phyloP scores from a whole-genome alignment of 2,888 invertebrate species.

The Ophioninae sp. region DNA sequence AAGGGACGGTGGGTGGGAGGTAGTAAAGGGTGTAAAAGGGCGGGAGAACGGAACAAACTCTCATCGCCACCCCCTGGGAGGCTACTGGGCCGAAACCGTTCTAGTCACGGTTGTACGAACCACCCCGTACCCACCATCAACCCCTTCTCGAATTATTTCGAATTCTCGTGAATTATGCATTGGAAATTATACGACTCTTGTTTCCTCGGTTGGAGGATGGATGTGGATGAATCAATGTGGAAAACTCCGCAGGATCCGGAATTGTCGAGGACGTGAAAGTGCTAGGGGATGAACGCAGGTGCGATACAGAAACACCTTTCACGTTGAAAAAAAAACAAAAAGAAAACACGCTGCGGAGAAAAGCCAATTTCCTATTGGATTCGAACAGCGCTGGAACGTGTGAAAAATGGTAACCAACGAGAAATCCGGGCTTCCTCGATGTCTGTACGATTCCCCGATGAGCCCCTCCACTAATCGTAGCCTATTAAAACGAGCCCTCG shows the following conservation, averaged over 20 bases:
- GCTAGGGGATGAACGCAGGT: neutral
- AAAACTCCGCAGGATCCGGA: constrained; percentile 6
- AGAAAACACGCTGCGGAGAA: neutral
- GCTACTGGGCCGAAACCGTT: constrained; percentile 61
- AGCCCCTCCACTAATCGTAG: constrained; percentile 79
- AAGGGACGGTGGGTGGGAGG: constrained; percentile 22
- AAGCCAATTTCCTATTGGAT: constrained; percentile 43
- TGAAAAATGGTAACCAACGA: constrained; percentile 75
- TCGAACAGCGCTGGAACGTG: constrained; percentile 62
- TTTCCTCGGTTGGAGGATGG: constrained; percentile 41
- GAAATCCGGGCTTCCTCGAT: constrained; percentile 63
- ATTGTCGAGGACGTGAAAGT: neutral
- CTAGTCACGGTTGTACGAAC: constrained; percentile 62
- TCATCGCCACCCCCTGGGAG: constrained; percentile 51
- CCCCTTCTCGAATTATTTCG: constrained; percentile 64
- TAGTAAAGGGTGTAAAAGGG: neutral
- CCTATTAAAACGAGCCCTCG: constrained; percentile 77
- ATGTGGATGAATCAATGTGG: constrained; percentile 19
- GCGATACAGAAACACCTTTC: neutral
- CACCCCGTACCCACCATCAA: constrained; percentile 22
- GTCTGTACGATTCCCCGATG: constrained; percentile 77
- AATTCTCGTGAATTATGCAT: constrained; percentile 69
- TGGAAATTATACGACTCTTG: constrained; percentile 64
- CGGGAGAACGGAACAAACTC: constrained; percentile 31
- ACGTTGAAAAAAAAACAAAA: neutral